Evolutionary conservation across 1,140 invertebrate genomes (phyloP).

Genomic region (Dendrolimus punctatus): DNA sequence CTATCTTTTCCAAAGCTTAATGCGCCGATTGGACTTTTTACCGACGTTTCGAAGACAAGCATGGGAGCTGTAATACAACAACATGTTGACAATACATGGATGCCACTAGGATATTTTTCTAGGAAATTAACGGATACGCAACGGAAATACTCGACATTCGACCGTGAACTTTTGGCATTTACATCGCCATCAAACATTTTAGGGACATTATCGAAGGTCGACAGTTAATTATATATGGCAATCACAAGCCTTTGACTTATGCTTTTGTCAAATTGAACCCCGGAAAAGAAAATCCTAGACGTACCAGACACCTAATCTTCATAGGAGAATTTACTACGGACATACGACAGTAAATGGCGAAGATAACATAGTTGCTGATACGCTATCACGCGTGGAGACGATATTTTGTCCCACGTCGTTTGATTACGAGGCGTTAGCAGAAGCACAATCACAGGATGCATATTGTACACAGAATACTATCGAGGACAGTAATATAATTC

Average conservation of each 20-base stretch:
- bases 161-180: slow-evolving; percentile 10
- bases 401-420: background rate
- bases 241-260: slow-evolving; percentile 4
- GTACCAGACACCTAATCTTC: slow-evolving; percentile 4
- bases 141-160: slow-evolving; percentile 6
- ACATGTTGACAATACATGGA: slow-evolving; percentile 3
- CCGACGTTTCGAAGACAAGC: slow-evolving; percentile 4
- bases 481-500: background rate
- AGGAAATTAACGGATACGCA: slow-evolving; percentile 8
- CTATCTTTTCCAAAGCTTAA: too few species aligned
- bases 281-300: slow-evolving; percentile 2
- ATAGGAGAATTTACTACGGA: slow-evolving; percentile 7
- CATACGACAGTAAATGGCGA: slow-evolving; percentile 1
- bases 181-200: slow-evolving; percentile 7
- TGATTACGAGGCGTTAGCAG: slow-evolving; percentile 1
- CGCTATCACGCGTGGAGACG: slow-evolving; percentile 1
- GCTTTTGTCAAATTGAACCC: background rate
- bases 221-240: slow-evolving; percentile 4
- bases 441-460: background rate
- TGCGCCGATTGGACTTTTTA: too few species aligned
- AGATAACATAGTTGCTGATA: slow-evolving; percentile 1
- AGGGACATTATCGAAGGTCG: slow-evolving; percentile 5
- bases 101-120: slow-evolving; percentile 9
- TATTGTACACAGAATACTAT: background rate
- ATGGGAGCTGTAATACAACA: slow-evolving; percentile 13